Percentiles rank a stretch among this genome's conserved stretches.
Conservation (phyloP, 2,797 vertebrate genomes). For the Taeniopygia guttata region DNA sequence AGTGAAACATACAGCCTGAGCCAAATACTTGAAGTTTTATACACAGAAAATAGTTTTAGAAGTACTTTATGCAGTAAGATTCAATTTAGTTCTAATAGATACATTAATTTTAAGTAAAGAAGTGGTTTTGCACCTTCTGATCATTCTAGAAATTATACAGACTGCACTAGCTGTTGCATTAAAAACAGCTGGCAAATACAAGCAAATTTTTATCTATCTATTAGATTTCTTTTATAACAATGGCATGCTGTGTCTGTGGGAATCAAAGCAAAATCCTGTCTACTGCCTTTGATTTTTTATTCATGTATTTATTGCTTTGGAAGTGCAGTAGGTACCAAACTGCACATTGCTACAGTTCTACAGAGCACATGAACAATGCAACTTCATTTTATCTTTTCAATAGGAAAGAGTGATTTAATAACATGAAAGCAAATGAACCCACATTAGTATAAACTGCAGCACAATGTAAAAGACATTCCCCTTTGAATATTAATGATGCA, state of each 20-base stretch:
- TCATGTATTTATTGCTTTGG: slow-evolving; percentile 23
- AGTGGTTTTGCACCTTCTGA: background rate
- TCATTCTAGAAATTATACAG: background rate
- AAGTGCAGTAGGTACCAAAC: background rate
- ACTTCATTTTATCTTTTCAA: slow-evolving; percentile 34
- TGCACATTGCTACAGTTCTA: background rate
- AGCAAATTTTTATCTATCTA: background rate
- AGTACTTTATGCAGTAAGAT: background rate
- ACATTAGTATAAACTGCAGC: slow-evolving; percentile 46
- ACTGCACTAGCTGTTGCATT: background rate
- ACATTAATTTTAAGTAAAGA: background rate
- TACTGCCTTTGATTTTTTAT: slow-evolving; percentile 30
- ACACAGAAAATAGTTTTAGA: background rate
- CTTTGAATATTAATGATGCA: slow-evolving; percentile 51
- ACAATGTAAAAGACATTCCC: slow-evolving; percentile 28
- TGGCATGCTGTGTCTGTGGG: background rate
- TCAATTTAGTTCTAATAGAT: background rate
- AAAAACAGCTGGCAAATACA: slow-evolving; percentile 9
- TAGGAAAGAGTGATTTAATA: slow-evolving; percentile 31
- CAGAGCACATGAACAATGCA: background rate
- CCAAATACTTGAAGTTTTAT: background rate
- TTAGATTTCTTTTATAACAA: slow-evolving; percentile 2
- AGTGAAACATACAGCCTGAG: background rate
- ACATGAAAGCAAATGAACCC: slow-evolving; percentile 26
- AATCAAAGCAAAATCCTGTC: slow-evolving; percentile 33